Base-by-base conservation (phyloP, 2,113 vertebrate species). In the Corythaeola cristata region DNA sequence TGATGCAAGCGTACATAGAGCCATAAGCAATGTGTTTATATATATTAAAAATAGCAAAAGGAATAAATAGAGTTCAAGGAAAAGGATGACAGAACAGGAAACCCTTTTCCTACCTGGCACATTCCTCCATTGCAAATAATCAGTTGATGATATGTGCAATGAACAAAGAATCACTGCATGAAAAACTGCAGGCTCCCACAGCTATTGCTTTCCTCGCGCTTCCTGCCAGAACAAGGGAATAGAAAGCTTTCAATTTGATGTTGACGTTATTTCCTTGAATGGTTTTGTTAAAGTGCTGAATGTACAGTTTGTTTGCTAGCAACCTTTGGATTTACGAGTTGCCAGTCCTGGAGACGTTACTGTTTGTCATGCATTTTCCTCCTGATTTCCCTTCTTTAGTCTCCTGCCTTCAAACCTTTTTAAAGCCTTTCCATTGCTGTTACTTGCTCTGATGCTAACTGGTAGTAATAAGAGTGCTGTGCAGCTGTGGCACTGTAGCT, bases 221-320 rank as follows among this genome's bases (percentile, higher is more conserved):
- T 95, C 73, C 92, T 92, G 92, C 62, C 84, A 95, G 86, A 95
- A 69, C 87, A 87, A 88, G 95, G 80, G 89, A 90, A 85, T 82
- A 89, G 76, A 95, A 91, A 44, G 94, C 80, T 92, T 95, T 95
- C 93, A 90, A 58, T 95, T 79, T 91, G 87, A 89, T 86, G 94
- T 62, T 96, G 86, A 94, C 15, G 26, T 78, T 90, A 71, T 95
- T 95, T 96, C 83, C 92, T 94, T 92, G 91, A 92, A 93, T 77
- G 89, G 93, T 89, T 97, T 96, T 88, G 83, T 92, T 96, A 71
- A 96, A 96, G 88, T 95, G 96, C 95, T 95, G 97, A 96, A 97
- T 16, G 0, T 52, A 96, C 88, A 93, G 76, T 93, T 96, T 96
- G 85, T 92, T 96, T 95, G 76, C 89, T 92, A 87, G 83, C 85